phyloP scores from a whole-genome alignment of 2,888 invertebrate genomes.

The Gandaritis pyraliata region DNA sequence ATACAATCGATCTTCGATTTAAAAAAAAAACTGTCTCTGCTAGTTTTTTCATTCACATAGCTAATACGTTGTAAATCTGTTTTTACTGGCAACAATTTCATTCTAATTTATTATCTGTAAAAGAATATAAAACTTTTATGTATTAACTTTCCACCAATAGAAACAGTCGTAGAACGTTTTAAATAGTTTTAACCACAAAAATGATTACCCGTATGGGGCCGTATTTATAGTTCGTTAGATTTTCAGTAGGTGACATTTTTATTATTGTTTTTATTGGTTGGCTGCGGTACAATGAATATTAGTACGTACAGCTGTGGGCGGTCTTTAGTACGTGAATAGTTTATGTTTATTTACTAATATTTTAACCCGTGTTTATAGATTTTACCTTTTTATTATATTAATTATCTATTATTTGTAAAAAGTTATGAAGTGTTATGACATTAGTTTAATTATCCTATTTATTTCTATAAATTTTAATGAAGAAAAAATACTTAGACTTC shows the following conservation, averaged over 20 bases:
- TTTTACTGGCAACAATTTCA: constrained; percentile 4
- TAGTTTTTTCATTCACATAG: background rate
- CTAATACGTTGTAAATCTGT: constrained; percentile 15
- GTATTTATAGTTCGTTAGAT: constrained; percentile 60
- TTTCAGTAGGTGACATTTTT: constrained; percentile 41
- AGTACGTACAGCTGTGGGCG: constrained; percentile 39
- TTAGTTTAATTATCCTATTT: too few relatives aligned
- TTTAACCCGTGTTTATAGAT: too few relatives aligned
- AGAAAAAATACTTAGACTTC: too few relatives aligned
- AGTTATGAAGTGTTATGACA: too few relatives aligned
- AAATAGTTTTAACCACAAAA: constrained; percentile 63
- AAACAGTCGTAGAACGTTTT: constrained; percentile 4
- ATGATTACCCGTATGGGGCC: constrained; percentile 72
- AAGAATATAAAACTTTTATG: constrained; percentile 3
- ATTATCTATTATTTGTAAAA: too few relatives aligned
- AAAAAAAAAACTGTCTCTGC: too few relatives aligned
- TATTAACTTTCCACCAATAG: constrained; percentile 19
- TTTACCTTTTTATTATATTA: too few relatives aligned
- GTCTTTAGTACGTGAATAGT: constrained; percentile 7
- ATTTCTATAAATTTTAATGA: too few relatives aligned
- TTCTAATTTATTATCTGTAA: constrained; percentile 9
- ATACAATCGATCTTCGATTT: too few relatives aligned
- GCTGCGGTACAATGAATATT: constrained; percentile 48
- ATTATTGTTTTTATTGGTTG: constrained; percentile 38
- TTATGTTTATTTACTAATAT: constrained; percentile 1